Evolutionary conservation across 2,113 vertebrate genomes (phyloP), one percentile per base, ranked within the genome.

Genomic region (Malurus melanocephalus): DNA sequence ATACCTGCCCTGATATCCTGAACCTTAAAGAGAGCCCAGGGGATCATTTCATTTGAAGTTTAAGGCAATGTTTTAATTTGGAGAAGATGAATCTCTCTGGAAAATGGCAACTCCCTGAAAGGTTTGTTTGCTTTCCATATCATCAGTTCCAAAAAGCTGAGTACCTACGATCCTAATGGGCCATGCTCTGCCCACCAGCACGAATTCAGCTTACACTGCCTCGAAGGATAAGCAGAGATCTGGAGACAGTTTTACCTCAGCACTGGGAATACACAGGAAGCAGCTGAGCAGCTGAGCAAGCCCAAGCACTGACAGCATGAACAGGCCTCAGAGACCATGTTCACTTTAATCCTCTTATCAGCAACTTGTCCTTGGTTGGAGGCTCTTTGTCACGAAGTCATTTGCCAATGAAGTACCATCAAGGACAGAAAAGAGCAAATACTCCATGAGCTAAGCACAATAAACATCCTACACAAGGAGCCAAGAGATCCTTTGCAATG

Each of bases 51-150:
- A 72, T 87, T 85, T 87, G 75, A 91, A 82, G 45, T 76, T 83
- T 49, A 81, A 51, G 76, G 64, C 61, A 96, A 80, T 4, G 20
- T 72, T 88, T 77, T 65, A 81, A 45, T 94, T 84, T 19, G n/a
- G 65, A 57, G 40, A 66, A 71, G 35, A 90, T 96, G 94, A 88
- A 76, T 51, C 51, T 90, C 28, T 73, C 75, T 94, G 65, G 87
- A 96, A 96, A 95, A 94, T 48, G 27, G 57, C 86, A 85, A 4
- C 26, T 89, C 82, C 42, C 83, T 82, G 90, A 93, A 80, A 94
- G 77, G 51, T 88, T 74, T 85, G 71, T 92, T 94, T 95, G 74
- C 90, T 81, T 94, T 93, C 92, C 69, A 91, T 85, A 62, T 71
- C 40, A 82, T 53, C 40, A 88, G 5, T 75, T 91, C 62, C 27